These are phyloP conservation scores for Neoarius graeffei DNA, from an alignment of 2,113 vertebrate genomes.

Conservation along the genomic window DNA sequence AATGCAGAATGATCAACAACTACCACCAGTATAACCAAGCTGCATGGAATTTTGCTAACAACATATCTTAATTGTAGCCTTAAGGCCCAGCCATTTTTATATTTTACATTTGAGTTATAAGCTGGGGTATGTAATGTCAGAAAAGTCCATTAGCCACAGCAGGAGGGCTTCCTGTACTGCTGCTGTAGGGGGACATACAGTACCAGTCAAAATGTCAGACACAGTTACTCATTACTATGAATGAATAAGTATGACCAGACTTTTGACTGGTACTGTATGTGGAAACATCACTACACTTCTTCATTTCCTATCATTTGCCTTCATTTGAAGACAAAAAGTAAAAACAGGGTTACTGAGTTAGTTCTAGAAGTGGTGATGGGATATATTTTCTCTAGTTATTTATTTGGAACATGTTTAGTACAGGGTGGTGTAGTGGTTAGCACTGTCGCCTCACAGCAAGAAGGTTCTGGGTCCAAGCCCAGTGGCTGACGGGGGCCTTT, in stretches of 20 bases:
- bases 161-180: constrained; percentile 37
- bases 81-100: constrained; percentile 22
- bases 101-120: constrained; percentile 20
- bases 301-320: neutral
- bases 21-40: neutral
- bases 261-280: neutral
- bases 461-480: no score
- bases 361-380: neutral
- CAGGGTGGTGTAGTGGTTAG: neutral
- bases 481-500: no score
- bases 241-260: no score
- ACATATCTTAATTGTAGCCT: constrained; percentile 6
- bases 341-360: neutral
- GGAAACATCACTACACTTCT: neutral
- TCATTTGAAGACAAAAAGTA: neutral
- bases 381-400: constrained; percentile 3
- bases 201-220: no score
- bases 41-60: neutral
- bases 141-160: constrained; percentile 22
- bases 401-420: neutral
- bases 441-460: no score
- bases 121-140: constrained; percentile 3
- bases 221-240: no score
- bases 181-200: neutral
- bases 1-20: neutral